A percentile compares a stretch with the other conserved stretches of the same genome.
Conservation (phyloP, 2,888 invertebrate species). For the Melipona bicolor region DNA sequence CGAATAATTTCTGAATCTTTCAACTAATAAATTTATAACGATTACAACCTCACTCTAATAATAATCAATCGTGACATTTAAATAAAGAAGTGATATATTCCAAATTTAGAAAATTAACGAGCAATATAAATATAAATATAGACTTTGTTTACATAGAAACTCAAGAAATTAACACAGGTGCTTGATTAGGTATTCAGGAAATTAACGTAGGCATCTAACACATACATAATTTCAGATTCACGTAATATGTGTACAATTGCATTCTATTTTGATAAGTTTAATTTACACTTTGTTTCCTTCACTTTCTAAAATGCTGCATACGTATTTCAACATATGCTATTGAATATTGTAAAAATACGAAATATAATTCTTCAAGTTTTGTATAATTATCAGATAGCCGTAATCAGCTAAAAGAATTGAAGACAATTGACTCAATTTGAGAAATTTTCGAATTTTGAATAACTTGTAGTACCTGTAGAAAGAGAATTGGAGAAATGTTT, state of each 20-base stretch:
- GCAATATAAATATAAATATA: too few relatives aligned
- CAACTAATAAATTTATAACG: too few relatives aligned
- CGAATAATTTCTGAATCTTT: too few relatives aligned
- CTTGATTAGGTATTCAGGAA: background rate
- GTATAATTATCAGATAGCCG: background rate
- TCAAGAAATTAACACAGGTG: too few relatives aligned
- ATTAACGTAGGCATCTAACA: background rate
- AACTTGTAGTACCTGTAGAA: background rate
- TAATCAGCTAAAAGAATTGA: background rate
- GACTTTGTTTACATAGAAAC: too few relatives aligned
- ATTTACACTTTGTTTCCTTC: background rate
- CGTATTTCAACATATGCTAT: too few relatives aligned
- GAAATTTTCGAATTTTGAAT: background rate
- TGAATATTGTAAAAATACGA: too few relatives aligned
- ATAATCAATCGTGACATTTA: too few relatives aligned
- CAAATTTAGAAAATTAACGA: too few relatives aligned
- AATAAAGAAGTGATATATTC: too few relatives aligned
- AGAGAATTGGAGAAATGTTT: background rate
- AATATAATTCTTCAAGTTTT: background rate
- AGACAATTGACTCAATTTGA: background rate
- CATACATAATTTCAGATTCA: background rate
- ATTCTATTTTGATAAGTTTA: background rate
- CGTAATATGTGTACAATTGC: background rate
- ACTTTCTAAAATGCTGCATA: background rate
- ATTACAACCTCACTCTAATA: too few relatives aligned